Percentiles rank a stretch among this genome's conserved stretches.
Evolutionary conservation across 2,113 vertebrate species (phyloP).

Genomic region (Sinocyclocheilus rhinocerous): DNA sequence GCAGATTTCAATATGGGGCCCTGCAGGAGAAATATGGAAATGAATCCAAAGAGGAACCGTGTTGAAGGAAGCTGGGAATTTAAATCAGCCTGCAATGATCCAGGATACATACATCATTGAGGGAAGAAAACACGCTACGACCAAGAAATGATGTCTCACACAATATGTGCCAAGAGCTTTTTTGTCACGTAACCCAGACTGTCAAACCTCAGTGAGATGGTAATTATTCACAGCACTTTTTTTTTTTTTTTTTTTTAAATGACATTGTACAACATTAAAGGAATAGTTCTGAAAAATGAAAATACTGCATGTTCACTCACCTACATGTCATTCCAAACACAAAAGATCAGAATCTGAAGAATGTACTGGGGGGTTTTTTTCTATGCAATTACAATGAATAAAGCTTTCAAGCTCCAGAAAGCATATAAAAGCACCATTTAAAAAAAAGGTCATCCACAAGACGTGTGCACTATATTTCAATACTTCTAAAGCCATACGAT

Average conservation of each 20-base stretch:
- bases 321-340: not conserved
- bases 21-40: constrained; percentile 59
- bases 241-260: not conserved
- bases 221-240: not conserved
- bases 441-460: not conserved
- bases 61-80: constrained; percentile 47
- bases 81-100: constrained; percentile 51
- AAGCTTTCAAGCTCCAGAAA: not conserved
- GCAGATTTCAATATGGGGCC: constrained; percentile 49
- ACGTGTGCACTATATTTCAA: not conserved
- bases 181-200: not conserved
- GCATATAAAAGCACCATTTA: not conserved
- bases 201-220: not conserved
- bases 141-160: constrained; percentile 28
- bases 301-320: not conserved
- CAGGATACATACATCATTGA: constrained; percentile 39
- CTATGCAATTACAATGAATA: not conserved
- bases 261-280: not conserved
- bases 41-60: constrained; percentile 48
- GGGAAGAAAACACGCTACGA: constrained; percentile 25
- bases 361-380: not conserved
- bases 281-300: not conserved
- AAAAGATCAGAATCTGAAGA: not conserved
- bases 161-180: constrained; percentile 10
- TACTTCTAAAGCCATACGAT: not conserved